Base-by-base conservation (phyloP, 2,797 vertebrate genomes). In the Furcifer pardalis region DNA sequence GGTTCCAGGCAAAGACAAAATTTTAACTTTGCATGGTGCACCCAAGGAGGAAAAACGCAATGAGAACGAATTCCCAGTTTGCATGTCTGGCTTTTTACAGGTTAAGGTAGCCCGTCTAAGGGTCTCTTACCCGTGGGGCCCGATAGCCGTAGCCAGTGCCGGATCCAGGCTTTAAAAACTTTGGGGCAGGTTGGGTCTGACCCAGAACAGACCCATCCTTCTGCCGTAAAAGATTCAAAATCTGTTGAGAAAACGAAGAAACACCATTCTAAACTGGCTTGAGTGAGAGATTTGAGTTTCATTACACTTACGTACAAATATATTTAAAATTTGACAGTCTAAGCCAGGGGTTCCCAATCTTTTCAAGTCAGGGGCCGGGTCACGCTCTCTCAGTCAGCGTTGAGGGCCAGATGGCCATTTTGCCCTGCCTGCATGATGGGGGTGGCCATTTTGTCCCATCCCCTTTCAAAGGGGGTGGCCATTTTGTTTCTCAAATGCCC, bases 251-350 rank as follows among this genome's bases (percentile, higher is more conserved):
- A 74, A 84, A 79, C 10, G 46, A 74, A 84, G 74, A 23, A 91
- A 92, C 84, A 83, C 87, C 92, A 91, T n/a, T 92, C 92, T 68
- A 87, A 91, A 91, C 88, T 75, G 89, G 92, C 89, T 89, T 72
- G 79, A 84, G 27, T 81, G 5, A 9, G 0, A 27, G 72, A 25
- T 25, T 1, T 68, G 75, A 84, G 10, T 8, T 66, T 65, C 37
- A n/a, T n/a, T 56, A 5, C 23, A 52, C 7, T 25, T 56, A 56
- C 12, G 3, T 77, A 30, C 60, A 81, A n/a, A 30, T 83, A 27
- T 40, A 52, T 62, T 69, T 23, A 25, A 10, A 8, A 37, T 59
- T 15, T 72, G 2, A n/a, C 17, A 46, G 84, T 87, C 91, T 82
- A 83, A n/a, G n/a, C n/a, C n/a, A n/a, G n/a, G n/a, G n/a, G n/a